A percentile compares a stretch with the other conserved stretches of the same genome.
These are phyloP conservation scores for Ypsolopha scabrella DNA, from an alignment of 2,888 invertebrate genomes.

Conservation along the genomic window DNA sequence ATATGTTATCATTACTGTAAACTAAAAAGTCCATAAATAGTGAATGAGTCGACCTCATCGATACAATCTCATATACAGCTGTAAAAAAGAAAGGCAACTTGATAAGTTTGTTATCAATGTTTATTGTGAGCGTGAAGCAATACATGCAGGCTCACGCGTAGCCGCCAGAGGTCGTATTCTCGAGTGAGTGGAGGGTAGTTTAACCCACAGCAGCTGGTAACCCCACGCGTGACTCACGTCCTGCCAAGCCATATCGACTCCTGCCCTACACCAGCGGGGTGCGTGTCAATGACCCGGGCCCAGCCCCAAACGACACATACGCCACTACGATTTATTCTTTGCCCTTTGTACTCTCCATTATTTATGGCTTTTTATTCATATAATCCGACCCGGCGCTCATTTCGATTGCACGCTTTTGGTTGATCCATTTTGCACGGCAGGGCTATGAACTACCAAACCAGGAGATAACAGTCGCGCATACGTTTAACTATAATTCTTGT, in stretches of 20 bases:
- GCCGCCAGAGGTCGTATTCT: not conserved
- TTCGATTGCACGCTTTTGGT: slow-evolving; percentile 30
- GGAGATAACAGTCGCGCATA: no score
- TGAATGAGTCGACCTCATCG: not conserved
- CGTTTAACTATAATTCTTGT: no score
- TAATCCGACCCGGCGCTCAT: slow-evolving; percentile 35
- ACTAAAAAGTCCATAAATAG: not conserved
- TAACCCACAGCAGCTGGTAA: slow-evolving; percentile 64
- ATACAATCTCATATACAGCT: not conserved
- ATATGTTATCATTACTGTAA: slow-evolving; percentile 9
- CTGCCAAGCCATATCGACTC: slow-evolving; percentile 37
- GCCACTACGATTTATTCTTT: slow-evolving; percentile 53
- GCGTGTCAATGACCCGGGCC: slow-evolving; percentile 64
- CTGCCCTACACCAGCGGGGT: slow-evolving; percentile 60
- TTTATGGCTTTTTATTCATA: slow-evolving; percentile 47
- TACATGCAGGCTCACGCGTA: slow-evolving; percentile 29
- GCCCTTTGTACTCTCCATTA: slow-evolving; percentile 58
- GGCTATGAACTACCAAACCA: not conserved
- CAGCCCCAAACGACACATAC: slow-evolving; percentile 54
- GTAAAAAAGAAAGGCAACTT: no score
- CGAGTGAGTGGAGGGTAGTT: slow-evolving; percentile 43
- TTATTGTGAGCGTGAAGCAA: slow-evolving; percentile 13
- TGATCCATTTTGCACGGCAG: slow-evolving; percentile 34
- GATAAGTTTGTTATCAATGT: no score
- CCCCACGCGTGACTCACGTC: slow-evolving; percentile 65